Evolutionary conservation across 2,888 invertebrate genomes (phyloP).

Genomic region (Endotricha flammealis): DNA sequence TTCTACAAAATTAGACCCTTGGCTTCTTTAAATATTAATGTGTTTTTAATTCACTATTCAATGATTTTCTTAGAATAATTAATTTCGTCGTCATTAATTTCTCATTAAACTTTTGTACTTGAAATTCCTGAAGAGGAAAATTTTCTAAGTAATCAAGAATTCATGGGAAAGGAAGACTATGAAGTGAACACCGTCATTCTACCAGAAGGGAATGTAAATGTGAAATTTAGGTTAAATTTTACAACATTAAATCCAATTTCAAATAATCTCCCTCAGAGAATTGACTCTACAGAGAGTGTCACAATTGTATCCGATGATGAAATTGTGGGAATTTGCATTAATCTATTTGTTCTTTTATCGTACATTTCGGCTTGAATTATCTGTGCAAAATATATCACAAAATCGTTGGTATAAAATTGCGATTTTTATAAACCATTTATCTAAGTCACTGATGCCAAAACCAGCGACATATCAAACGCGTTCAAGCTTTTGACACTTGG

Average conservation of each 20-base stretch:
- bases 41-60: neutral
- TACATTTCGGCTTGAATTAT: too few relatives aligned
- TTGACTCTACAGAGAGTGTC: neutral
- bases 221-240: constrained; percentile 15
- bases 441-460: too few relatives aligned
- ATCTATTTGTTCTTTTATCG: too few relatives aligned
- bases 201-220: constrained; percentile 15
- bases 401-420: too few relatives aligned
- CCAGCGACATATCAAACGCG: too few relatives aligned
- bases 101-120: constrained; percentile 1
- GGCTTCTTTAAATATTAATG: too few relatives aligned
- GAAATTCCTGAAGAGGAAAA: constrained; percentile 10
- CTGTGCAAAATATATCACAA: too few relatives aligned
- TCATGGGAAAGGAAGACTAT: constrained; percentile 12
- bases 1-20: too few relatives aligned
- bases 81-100: neutral
- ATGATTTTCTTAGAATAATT: neutral
- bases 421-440: too few relatives aligned
- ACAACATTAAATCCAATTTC: constrained; percentile 13
- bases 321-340: too few relatives aligned
- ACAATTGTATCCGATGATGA: too few relatives aligned
- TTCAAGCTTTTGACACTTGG: neutral
- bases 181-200: constrained; percentile 11
- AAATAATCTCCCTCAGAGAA: constrained; percentile 11
- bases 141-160: constrained; percentile 14